Evolutionary conservation across 2,113 vertebrate species (phyloP).

Genomic region (Perca schrenkii): DNA sequence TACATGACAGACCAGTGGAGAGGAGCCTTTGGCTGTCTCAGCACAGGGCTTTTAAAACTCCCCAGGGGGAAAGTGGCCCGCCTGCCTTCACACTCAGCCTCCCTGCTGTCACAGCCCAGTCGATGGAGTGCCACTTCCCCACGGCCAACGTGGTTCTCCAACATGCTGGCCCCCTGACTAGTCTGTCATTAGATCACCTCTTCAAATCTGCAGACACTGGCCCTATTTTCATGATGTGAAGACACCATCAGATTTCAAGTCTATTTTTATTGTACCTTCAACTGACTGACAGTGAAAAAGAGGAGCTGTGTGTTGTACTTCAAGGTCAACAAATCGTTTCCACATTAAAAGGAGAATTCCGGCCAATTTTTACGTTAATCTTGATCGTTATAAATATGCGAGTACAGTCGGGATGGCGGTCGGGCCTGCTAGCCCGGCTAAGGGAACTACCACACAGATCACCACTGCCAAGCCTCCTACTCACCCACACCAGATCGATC

Average conservation of each 20-base stretch:
- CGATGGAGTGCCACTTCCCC: slow-evolving; percentile 33
- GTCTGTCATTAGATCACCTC: slow-evolving; percentile 46
- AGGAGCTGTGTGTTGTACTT: not conserved
- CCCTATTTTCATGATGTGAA: slow-evolving; percentile 12
- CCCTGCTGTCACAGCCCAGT: slow-evolving; percentile 53
- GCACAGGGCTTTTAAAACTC: slow-evolving; percentile 69
- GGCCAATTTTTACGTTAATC: too few species aligned
- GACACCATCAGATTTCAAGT: slow-evolving; percentile 5
- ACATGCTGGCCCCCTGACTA: slow-evolving; percentile 16
- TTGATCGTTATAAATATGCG: too few species aligned
- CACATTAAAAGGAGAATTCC: not conserved
- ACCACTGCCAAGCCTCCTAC: too few species aligned
- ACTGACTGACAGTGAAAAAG: not conserved
- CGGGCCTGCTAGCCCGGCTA: too few species aligned
- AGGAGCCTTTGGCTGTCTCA: slow-evolving; percentile 42
- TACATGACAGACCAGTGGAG: slow-evolving; percentile 44
- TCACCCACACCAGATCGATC: too few species aligned
- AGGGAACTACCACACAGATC: too few species aligned
- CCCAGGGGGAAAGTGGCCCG: slow-evolving; percentile 54
- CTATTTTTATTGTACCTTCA: not conserved
- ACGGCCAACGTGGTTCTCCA: not conserved
- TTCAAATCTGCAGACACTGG: slow-evolving; percentile 32
- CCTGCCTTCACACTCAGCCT: slow-evolving; percentile 57
- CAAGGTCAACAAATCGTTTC: slow-evolving; percentile 15
- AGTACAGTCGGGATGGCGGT: too few species aligned